Percentiles rank a stretch among this genome's conserved stretches.
These are phyloP conservation scores for Anoplolepis gracilipes DNA, from an alignment of 1,140 invertebrate genomes.

Conservation along the genomic window DNA sequence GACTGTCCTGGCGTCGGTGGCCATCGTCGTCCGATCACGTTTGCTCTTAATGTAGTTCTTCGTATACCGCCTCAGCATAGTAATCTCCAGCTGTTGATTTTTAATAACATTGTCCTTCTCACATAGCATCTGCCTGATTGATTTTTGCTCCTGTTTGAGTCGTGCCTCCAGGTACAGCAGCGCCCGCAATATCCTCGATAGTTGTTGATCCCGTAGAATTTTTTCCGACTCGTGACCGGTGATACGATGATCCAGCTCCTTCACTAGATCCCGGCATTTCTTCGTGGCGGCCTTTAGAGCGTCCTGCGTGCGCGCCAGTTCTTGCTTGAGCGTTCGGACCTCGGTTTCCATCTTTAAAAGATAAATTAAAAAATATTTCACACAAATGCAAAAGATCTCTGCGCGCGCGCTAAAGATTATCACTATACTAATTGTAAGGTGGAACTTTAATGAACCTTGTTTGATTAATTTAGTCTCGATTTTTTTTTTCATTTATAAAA, in stretches of 20 bases:
- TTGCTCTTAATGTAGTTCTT: conserved; percentile 87
- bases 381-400: neutral
- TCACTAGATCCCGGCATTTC: conserved; percentile 87
- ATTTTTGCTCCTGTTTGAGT: conserved; percentile 91
- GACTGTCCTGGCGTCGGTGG: conserved; percentile 12
- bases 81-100: conserved; percentile 90
- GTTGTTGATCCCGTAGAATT: conserved; percentile 88
- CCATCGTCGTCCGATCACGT: conserved; percentile 69
- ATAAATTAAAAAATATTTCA: conserved; percentile 16
- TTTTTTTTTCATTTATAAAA: neutral
- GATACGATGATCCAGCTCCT: conserved; percentile 88
- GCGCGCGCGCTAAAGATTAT: neutral
- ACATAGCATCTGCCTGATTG: conserved; percentile 89
- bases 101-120: conserved; percentile 91
- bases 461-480: neutral
- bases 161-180: conserved; percentile 90
- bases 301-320: conserved; percentile 85
- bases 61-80: conserved; percentile 87
- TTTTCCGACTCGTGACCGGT: conserved; percentile 87
- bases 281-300: conserved; percentile 85
- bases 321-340: conserved; percentile 88
- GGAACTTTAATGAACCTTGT: neutral
- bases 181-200: conserved; percentile 89
- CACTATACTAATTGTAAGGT: neutral
- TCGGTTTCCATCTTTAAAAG: conserved; percentile 89